Base-by-base conservation (phyloP, 2,797 vertebrate species). In the Adelosebastes latens region DNA sequence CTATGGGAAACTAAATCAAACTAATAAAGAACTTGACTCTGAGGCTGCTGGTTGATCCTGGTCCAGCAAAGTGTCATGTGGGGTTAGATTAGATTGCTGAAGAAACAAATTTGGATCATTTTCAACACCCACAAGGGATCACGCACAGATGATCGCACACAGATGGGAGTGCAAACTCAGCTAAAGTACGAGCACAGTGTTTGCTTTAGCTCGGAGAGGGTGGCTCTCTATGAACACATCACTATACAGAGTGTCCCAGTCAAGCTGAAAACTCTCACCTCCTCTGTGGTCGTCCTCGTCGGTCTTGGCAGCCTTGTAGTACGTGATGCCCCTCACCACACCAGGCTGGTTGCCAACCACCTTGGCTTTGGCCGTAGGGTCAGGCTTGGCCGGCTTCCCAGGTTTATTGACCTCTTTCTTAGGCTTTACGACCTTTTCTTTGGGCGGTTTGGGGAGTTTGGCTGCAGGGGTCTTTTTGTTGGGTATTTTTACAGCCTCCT, bases 301-400 rank as follows among this genome's bases (percentile, higher is more conserved):
- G 0, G 49, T 88, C 80, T 94, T 96, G 83, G 95, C 92, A 0
- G 97, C 97, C 92, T 99, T 99, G 95, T 99, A 99, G 95, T 99
- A 99, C 0, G 98, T 99, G 92, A 99, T 96, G 83, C 98, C 97
- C 67, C 97, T 95, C 82, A 98, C 94, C 79, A 98, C 95, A 0
- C 97, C 96, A 0, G 97, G 96, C 93, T 98, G 97, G 75, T 97
- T 96, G 0, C 90, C 94, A 4, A 79, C 81, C 2, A 94, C 89
- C 76, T 95, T 97, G 82, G 96, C 94, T 92, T 96, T 99, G 88
- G 94, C 81, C 0, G 97, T 97, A 27, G 98, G 96, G 76, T 95
- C 95, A 2, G 94, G 93, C 3, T 93, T 91, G 0, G 62, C 89
- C 0, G 20, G 72, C 79, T 94, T 96, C 2, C 62, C 94, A 0